Evolutionary conservation across 2,888 invertebrate species (phyloP).

Genomic region (Platynereis dumerilii): DNA sequence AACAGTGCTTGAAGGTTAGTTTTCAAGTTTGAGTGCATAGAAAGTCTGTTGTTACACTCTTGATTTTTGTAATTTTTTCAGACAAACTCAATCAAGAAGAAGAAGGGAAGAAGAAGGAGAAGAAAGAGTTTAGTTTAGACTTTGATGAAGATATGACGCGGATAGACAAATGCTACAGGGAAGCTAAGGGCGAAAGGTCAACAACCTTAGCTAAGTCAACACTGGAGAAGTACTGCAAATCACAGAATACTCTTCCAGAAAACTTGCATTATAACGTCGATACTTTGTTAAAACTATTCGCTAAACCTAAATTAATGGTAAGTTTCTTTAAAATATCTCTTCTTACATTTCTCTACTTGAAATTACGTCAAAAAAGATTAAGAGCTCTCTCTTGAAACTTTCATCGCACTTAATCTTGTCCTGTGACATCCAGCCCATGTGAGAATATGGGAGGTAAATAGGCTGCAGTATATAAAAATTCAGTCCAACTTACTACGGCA

Average conservation of each 20-base stretch:
- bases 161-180: slow-evolving; percentile 11
- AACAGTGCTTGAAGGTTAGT: too few relatives aligned
- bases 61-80: background rate
- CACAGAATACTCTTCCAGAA: slow-evolving; percentile 53
- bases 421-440: too few relatives aligned
- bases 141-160: background rate
- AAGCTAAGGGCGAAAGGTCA: slow-evolving; percentile 49
- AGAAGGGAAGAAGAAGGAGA: slow-evolving; percentile 10
- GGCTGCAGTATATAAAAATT: too few relatives aligned
- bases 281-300: slow-evolving; percentile 50
- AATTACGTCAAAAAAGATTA: too few relatives aligned
- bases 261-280: slow-evolving; percentile 58
- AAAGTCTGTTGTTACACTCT: too few relatives aligned
- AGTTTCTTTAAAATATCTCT: too few relatives aligned
- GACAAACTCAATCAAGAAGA: slow-evolving; percentile 10
- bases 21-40: too few relatives aligned
- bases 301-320: slow-evolving; percentile 50
- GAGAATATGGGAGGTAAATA: too few relatives aligned
- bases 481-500: too few relatives aligned
- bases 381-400: too few relatives aligned
- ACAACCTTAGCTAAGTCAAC: slow-evolving; percentile 53
- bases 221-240: slow-evolving; percentile 52
- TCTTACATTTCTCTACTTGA: too few relatives aligned
- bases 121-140: slow-evolving; percentile 2
- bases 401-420: too few relatives aligned